Evolutionary conservation across 2,113 vertebrate genomes (phyloP), one percentile per base, ranked within the genome.

Genomic region (Pangasianodon gigas): DNA sequence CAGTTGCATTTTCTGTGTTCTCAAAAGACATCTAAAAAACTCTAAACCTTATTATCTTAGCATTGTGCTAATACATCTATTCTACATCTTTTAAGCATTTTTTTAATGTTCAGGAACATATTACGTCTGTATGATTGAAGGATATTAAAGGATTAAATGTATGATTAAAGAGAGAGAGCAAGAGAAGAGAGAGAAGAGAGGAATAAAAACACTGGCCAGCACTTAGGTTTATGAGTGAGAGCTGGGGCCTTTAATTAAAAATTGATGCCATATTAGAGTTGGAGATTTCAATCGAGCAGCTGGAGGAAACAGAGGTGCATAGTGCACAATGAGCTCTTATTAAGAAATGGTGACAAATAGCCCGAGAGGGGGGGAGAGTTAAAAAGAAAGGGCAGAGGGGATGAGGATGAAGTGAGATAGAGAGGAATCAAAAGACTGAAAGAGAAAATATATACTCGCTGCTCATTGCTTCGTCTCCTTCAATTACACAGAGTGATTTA

Each of bases 201-300:
- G 84, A 44, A 24, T 1, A 54, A 32, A 74, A 71, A 46, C 88
- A 89, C 88, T 84, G 82, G 92, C 44, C 81, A 95, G 95, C 93
- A 94, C 93, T 95, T 93, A 91, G 92, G 92, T 95, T 94, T 94
- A 93, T 94, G 90, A 94, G 94, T 91, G 86, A 87, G 83, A 91
- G 92, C 92, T 92, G 89, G 75, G 84, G 79, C 94, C 93, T 94
- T 95, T 96, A 95, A 96, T 96, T 95, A 96, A 96, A 96, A 95
- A 95, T 94, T 93, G 48, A 96, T 95, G 95, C 94, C 94, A 93
- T 95, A 94, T 96, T 94, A 96, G 91, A 94, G 94, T 95, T 94
- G 93, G 94, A 94, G 93, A 95, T 95, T 96, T 95, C 92, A 93
- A 92, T 91, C 93, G 92, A 92, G 92, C 94, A 90, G 94, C 91